Conservation (phyloP, 2,797 vertebrate genomes). For the Karalla daura region DNA sequence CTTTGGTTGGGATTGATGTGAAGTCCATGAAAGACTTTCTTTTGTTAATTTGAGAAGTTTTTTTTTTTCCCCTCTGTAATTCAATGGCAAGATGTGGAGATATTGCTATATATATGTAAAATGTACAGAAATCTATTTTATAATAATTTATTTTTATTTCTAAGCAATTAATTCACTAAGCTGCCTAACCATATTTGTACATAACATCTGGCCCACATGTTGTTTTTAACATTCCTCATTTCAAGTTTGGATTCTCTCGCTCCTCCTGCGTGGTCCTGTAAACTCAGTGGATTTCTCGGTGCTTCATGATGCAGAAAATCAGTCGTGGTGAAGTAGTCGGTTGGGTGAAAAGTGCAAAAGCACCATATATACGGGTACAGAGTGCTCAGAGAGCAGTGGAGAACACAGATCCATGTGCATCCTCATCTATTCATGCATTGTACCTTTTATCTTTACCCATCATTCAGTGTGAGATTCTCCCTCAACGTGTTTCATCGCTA, state of each 20-base stretch:
- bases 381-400: conserved; percentile 69
- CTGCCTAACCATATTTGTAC: conserved; percentile 95
- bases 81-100: conserved; percentile 81
- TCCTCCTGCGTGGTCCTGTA: conserved; percentile 56
- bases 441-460: conserved; percentile 22
- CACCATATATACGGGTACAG: conserved; percentile 90
- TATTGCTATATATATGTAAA: conserved; percentile 91
- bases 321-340: conserved; percentile 34
- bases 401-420: conserved; percentile 34
- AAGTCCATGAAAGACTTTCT: conserved; percentile 45
- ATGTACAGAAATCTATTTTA: conserved; percentile 99
- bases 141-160: conserved; percentile 99
- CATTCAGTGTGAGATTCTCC: conserved; percentile 30
- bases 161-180: conserved; percentile 99
- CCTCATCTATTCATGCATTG: conserved; percentile 34
- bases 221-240: conserved; percentile 82
- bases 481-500: conserved; percentile 21
- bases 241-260: conserved; percentile 52
- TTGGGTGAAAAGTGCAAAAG: conserved; percentile 71
- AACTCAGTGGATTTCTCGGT: conserved; percentile 69
- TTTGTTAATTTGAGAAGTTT: conserved; percentile 46
- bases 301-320: conserved; percentile 71
- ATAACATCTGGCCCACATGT: conserved; percentile 83
- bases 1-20: conserved; percentile 87
- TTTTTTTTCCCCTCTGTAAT: conserved; percentile 74